Evolutionary conservation across 2,797 vertebrate species (phyloP).

Genomic region (Sebastes hopkinsi): DNA sequence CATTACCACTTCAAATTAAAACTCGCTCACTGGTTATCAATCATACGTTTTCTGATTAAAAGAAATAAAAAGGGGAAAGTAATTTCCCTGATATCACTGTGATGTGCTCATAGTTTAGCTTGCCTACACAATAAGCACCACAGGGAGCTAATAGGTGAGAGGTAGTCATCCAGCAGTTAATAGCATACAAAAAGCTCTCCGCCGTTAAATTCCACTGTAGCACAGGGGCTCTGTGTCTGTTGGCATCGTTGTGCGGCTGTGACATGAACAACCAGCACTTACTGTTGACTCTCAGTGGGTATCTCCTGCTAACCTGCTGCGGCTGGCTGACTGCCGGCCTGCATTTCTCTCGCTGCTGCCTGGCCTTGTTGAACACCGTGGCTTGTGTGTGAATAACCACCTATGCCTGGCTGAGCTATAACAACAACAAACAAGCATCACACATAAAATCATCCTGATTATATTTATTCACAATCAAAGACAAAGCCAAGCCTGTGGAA

Average conservation of each 20-base stretch:
- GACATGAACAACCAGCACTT: constrained; percentile 53
- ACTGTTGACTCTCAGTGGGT: constrained; percentile 56
- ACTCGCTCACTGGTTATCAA: neutral
- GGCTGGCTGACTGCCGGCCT: constrained; percentile 40
- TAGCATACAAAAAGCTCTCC: constrained; percentile 40
- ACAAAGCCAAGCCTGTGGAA: neutral
- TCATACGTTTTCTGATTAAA: neutral
- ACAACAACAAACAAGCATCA: neutral
- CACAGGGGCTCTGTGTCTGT: constrained; percentile 34
- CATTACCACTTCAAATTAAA: neutral
- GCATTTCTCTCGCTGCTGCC: constrained; percentile 9
- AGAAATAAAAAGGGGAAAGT: neutral
- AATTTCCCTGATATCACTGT: neutral
- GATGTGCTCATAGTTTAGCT: neutral
- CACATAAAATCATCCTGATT: neutral
- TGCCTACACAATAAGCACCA: neutral
- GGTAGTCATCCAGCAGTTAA: constrained; percentile 45
- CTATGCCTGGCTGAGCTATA: neutral
- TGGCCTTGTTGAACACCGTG: neutral
- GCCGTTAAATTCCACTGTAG: constrained; percentile 43
- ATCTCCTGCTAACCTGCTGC: constrained; percentile 43
- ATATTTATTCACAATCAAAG: neutral
- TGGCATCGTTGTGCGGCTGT: constrained; percentile 41
- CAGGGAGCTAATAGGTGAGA: constrained; percentile 31
- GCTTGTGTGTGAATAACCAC: neutral